Evolutionary conservation across 2,797 vertebrate species (phyloP).

Genomic region (Helarctos malayanus): DNA sequence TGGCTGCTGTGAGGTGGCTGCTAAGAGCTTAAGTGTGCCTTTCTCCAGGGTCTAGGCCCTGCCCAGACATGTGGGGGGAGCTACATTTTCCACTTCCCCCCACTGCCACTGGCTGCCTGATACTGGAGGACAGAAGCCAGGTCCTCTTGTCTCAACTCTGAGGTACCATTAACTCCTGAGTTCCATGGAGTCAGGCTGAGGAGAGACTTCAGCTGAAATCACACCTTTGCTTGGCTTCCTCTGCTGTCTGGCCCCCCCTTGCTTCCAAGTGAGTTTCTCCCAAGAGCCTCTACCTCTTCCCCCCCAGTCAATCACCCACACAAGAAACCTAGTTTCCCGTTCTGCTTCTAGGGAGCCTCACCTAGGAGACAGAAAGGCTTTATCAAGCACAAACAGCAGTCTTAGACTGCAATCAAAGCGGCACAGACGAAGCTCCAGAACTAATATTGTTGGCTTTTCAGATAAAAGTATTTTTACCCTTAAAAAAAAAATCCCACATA

Average conservation of each 20-base stretch:
- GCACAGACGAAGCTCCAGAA: not conserved
- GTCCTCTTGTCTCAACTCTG: not conserved
- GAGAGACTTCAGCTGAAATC: not conserved
- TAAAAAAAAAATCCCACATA: not conserved
- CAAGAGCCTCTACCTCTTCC: not conserved
- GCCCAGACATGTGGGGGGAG: not conserved
- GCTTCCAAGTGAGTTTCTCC: not conserved
- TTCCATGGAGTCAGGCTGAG: not conserved
- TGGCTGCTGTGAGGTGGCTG: not conserved
- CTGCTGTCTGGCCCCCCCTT: not conserved
- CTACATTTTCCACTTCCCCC: not conserved
- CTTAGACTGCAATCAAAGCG: not conserved
- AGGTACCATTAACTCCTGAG: not conserved
- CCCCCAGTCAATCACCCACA: not conserved
- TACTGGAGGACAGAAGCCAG: not conserved
- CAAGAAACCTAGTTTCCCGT: not conserved
- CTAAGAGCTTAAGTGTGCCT: rapidly evolving
- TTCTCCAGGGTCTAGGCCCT: not conserved
- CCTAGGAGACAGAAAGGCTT: not conserved
- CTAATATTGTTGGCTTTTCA: not conserved
- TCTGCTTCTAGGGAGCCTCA: not conserved
- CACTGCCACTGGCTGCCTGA: not conserved
- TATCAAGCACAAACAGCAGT: not conserved
- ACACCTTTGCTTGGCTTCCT: not conserved
- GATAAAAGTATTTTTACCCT: not conserved